Evolutionary conservation across 2,113 vertebrate genomes (phyloP), one percentile per base, ranked within the genome.

Genomic region (Cygnus buccinator): DNA sequence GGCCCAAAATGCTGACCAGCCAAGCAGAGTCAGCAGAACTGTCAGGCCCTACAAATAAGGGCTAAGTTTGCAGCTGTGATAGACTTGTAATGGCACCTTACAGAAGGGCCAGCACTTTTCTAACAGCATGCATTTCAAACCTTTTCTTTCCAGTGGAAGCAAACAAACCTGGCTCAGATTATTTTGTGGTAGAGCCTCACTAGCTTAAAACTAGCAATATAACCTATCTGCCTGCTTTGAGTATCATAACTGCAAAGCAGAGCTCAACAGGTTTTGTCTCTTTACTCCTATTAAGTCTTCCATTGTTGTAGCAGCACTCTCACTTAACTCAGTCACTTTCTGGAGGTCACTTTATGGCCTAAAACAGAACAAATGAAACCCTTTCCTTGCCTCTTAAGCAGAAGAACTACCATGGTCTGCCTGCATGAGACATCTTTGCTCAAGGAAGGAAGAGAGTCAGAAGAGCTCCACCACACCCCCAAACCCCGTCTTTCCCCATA

Each of bases 401-500:
- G 31, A 77, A 71, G 37, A 84, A 25, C 52, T 86, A 39, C n/a
- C 19, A 17, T 65, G 11, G 10, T 50, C 80, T 68, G n/a, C 43
- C 57, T 72, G 41, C 35, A 74, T 68, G 37, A 54, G 44, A 39
- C 43, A 3, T 3, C 54, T 59, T 65, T 62, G 58, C 77, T 72
- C 29, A 84, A 83, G 66, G 52, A 86, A 92, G 59, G 65, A 79
- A 76, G 67, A 66, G 23, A 31, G 50, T 48, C 22, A 94, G 61
- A 35, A 37, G 25, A 72, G 17, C 14, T 80, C 29, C 89, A 87
- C 91, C 95, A 91, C 87, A 75, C 84, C 91, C 91, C 84, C 81
- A 91, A 70, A 23, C 13, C 22, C 71, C 50, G 10, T 63, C 89
- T 95, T 95, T 91, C 93, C 70, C 94, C 95, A 94, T 55, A 21